Evolutionary conservation across 2,797 vertebrate species (phyloP).

Genomic region (Muscicapa striata): DNA sequence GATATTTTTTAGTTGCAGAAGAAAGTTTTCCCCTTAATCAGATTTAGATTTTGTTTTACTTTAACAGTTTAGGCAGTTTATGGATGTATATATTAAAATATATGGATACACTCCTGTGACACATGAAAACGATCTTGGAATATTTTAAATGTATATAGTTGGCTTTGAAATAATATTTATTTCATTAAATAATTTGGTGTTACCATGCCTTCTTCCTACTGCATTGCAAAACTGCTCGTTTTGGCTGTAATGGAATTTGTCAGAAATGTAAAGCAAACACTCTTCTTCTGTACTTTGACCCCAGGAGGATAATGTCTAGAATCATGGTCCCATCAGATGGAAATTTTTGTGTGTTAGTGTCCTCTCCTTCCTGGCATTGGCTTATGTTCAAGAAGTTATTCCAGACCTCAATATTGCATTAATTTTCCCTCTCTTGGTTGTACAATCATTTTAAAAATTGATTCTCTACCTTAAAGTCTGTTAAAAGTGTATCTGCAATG

Average conservation of each 20-base stretch:
- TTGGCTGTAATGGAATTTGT: not conserved
- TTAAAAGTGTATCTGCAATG: slow-evolving; percentile 22
- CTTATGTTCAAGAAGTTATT: slow-evolving; percentile 27
- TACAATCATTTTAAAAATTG: slow-evolving; percentile 23
- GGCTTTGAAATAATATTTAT: not conserved
- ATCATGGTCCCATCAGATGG: not conserved
- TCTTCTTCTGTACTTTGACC: not conserved
- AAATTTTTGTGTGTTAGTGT: not conserved
- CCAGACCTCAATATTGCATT: slow-evolving; percentile 11
- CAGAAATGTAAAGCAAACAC: not conserved
- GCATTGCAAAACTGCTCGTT: not conserved
- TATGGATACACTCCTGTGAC: not conserved
- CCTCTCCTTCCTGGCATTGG: not conserved
- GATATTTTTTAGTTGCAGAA: not conserved
- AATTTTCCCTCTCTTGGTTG: not conserved
- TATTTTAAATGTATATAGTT: not conserved
- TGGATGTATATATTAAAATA: not conserved
- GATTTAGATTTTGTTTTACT: not conserved
- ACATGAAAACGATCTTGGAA: not conserved
- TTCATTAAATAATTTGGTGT: not conserved
- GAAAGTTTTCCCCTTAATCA: not conserved
- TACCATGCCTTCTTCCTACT: not conserved
- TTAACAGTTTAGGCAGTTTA: not conserved
- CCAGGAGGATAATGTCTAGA: not conserved
- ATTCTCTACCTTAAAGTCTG: slow-evolving; percentile 36